Conservation (phyloP, 2,797 vertebrate genomes). For the Percopsis omiscomaycus region DNA sequence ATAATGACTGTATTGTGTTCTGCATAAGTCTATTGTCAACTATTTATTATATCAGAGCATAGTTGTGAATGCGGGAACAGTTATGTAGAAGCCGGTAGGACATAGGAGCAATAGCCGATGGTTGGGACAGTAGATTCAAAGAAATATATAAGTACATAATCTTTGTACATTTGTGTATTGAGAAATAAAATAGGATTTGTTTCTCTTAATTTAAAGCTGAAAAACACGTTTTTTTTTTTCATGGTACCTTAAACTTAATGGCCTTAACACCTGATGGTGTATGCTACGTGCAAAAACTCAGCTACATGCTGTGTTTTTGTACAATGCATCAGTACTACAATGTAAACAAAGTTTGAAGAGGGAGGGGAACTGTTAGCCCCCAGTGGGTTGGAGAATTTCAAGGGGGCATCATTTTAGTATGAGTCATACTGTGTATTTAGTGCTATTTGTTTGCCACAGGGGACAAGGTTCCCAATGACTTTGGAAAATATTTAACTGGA, state of each 20-base stretch:
- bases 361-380: slow-evolving; percentile 13
- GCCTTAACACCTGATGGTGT: no score
- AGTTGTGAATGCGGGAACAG: slow-evolving; percentile 34
- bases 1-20: slow-evolving; percentile 25
- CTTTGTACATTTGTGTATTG: no score
- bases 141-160: no score
- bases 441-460: slow-evolving; percentile 23
- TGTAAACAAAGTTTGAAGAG: slow-evolving; percentile 3
- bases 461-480: slow-evolving; percentile 60
- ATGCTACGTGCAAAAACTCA: no score
- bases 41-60: slow-evolving; percentile 46
- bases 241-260: no score
- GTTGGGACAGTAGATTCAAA: no score
- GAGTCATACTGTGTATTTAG: slow-evolving; percentile 51
- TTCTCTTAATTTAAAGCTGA: no score
- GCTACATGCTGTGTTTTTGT: no score
- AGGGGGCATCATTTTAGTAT: slow-evolving; percentile 47
- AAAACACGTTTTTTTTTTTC: no score
- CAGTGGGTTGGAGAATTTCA: slow-evolving; percentile 33
- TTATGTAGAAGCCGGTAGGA: slow-evolving; percentile 35
- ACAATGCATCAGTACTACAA: no score
- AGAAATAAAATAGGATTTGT: no score
- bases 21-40: slow-evolving; percentile 44
- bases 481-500: slow-evolving; percentile 76
- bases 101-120: slow-evolving; percentile 15